Evolutionary conservation across 2,888 invertebrate genomes (phyloP).

Genomic region (Sycophila texana): DNA sequence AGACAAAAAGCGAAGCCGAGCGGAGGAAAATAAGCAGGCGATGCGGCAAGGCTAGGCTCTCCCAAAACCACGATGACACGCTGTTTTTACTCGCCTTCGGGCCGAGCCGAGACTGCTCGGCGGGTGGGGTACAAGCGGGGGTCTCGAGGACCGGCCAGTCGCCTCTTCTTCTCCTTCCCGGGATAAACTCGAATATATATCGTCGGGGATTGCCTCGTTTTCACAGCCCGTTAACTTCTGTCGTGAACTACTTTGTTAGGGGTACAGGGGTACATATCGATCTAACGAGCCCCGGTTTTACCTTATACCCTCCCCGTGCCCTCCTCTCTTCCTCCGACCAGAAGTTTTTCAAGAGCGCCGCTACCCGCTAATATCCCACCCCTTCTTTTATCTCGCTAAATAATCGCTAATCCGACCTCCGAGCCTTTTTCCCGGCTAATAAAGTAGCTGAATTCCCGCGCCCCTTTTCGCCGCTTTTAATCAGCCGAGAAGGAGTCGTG

Average conservation of each 20-base stretch:
- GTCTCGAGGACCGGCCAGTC: background rate
- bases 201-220: conserved; percentile 44
- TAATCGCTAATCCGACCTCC: conserved; percentile 15
- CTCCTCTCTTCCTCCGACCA: background rate
- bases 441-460: background rate
- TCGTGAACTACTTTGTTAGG: conserved; percentile 53
- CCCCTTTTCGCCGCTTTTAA: background rate
- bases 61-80: conserved; percentile 38
- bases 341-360: background rate
- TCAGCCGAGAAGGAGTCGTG: background rate
- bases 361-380: background rate
- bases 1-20: background rate
- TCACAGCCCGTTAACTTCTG: conserved; percentile 53
- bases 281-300: conserved; percentile 32
- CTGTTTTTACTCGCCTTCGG: conserved; percentile 26
- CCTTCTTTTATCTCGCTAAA: conserved; percentile 6
- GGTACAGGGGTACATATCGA: conserved; percentile 46
- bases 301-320: background rate
- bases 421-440: background rate
- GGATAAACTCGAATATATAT: conserved; percentile 34
- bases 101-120: background rate
- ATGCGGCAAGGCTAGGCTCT: conserved; percentile 4
- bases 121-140: too few relatives aligned
- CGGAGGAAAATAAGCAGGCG: background rate
- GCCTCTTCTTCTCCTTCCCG: background rate